Evolutionary conservation across 2,113 vertebrate species (phyloP), one percentile per base, ranked within the genome.

Genomic region (Burhinus oedicnemus): DNA sequence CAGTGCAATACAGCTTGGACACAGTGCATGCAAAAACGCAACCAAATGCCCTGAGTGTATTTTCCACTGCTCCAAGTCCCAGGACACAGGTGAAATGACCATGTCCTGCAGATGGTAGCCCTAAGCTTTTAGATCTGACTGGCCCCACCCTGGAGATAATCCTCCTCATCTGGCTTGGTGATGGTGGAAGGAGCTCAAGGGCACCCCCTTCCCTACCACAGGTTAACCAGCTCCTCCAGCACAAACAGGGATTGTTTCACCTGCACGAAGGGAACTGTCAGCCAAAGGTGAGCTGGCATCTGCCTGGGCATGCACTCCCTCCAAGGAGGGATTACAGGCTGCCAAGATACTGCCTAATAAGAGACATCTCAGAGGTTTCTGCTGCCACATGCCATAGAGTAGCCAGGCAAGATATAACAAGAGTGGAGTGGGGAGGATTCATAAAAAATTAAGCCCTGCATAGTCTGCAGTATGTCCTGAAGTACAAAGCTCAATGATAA

Each of bases 11-110:
- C 20, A 34, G n/a, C 17, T 17, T 25, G 30, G 70, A 49, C 55
- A 47, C 14, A 11, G 26, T 0, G 2, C 30, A 9, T 3, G 14
- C 22, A 47, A 40, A n/a, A 57, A 32, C 6, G 0, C 30, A n/a
- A 38, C 34, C 34, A 42, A 51, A 36, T 2, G 19, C 19, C 44
- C 12, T 2, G 2, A 15, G 27, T 6, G 16, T 22, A n/a, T 26
- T 57, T 22, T 51, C 25, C 26, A 22, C n/a, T 15, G 47, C 64
- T 47, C 22, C 38, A 27, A 68, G 77, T 6, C 14, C 14, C 26
- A 26, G 47, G n/a, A 49, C 40, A 29, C 29, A 8, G 22, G 9
- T 44, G 15, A 51, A 57, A 34, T 7, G 7, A 21, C 26, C 18
- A 3, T n/a, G 15, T n/a, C 34, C 47, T 30, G 30, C 55, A 90